These are phyloP conservation scores for Knipowitschia caucasica DNA, from an alignment of 2,797 vertebrate genomes.

Conservation along the genomic window DNA sequence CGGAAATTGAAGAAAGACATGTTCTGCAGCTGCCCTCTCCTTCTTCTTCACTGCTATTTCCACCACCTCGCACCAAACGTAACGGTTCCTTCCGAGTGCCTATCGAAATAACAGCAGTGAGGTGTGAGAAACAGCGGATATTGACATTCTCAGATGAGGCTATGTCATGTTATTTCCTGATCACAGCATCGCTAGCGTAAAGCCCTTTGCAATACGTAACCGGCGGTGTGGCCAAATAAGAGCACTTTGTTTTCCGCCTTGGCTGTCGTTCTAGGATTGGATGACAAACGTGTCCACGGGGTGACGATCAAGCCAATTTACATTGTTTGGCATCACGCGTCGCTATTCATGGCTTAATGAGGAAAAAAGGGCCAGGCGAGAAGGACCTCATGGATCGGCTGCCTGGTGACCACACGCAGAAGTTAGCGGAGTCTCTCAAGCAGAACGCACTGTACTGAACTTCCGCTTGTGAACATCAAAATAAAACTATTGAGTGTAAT, in stretches of 20 bases:
- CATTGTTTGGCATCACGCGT: slow-evolving; percentile 3
- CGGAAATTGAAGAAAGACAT: slow-evolving; percentile 73
- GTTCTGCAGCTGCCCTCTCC: slow-evolving; percentile 31
- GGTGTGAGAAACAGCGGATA: slow-evolving; percentile 23
- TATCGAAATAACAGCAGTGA: slow-evolving; percentile 37
- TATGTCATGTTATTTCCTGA: slow-evolving; percentile 26
- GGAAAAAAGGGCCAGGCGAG: slow-evolving; percentile 10
- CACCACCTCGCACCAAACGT: slow-evolving; percentile 41
- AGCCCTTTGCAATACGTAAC: slow-evolving; percentile 31
- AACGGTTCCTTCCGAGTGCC: slow-evolving; percentile 41
- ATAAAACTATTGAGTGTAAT: slow-evolving; percentile 23
- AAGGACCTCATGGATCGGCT: slow-evolving; percentile 37
- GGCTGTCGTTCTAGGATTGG: slow-evolving; percentile 21
- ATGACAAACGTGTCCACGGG: neutral
- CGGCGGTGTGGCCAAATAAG: slow-evolving; percentile 21
- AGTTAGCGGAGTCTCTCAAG: slow-evolving; percentile 55
- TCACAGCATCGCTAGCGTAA: slow-evolving; percentile 56
- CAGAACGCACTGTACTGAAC: accelerated
- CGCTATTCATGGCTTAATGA: neutral
- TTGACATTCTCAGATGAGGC: slow-evolving; percentile 40
- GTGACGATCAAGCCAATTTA: neutral
- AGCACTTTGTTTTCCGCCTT: slow-evolving; percentile 26
- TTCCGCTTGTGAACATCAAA: slow-evolving; percentile 38
- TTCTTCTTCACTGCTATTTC: slow-evolving; percentile 49
- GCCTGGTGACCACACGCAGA: slow-evolving; percentile 46